Percentiles rank a stretch among this genome's conserved stretches.
Evolutionary conservation across 2,113 vertebrate genomes (phyloP).

Genomic region (Aegithalos caudatus): DNA sequence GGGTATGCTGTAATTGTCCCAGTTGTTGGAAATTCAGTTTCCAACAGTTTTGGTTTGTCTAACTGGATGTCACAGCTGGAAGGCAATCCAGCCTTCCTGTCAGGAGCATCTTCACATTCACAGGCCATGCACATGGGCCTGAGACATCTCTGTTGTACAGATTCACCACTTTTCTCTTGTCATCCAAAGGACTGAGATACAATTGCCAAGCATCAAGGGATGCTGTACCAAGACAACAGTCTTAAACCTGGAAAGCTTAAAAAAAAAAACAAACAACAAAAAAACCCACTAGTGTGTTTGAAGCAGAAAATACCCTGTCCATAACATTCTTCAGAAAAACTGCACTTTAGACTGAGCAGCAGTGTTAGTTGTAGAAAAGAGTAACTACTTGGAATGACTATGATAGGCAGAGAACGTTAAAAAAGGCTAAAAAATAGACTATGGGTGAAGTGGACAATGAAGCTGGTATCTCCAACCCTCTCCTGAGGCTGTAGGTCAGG

Average conservation of each 20-base stretch:
- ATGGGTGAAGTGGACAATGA: background rate
- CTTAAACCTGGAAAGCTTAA: background rate
- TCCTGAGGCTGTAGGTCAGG: slow-evolving; percentile 5
- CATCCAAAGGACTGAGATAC: background rate
- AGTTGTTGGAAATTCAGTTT: background rate
- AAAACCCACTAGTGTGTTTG: background rate
- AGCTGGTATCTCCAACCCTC: background rate
- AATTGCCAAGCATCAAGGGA: background rate
- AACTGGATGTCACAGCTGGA: background rate
- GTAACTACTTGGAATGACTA: background rate
- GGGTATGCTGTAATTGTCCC: background rate
- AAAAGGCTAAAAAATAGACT: background rate
- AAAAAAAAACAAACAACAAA: background rate
- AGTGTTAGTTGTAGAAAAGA: background rate
- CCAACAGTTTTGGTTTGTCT: background rate
- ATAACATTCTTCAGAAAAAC: background rate
- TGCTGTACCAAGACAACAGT: background rate
- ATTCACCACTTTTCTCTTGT: background rate
- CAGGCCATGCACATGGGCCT: background rate
- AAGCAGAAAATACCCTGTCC: background rate
- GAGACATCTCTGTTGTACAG: background rate
- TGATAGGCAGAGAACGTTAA: background rate
- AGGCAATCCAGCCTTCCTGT: background rate
- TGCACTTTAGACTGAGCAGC: background rate
- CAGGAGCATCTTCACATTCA: background rate